These are phyloP conservation scores for Rhamphomyia laevipes DNA, from an alignment of 2,888 invertebrate genomes.

Conservation along the genomic window DNA sequence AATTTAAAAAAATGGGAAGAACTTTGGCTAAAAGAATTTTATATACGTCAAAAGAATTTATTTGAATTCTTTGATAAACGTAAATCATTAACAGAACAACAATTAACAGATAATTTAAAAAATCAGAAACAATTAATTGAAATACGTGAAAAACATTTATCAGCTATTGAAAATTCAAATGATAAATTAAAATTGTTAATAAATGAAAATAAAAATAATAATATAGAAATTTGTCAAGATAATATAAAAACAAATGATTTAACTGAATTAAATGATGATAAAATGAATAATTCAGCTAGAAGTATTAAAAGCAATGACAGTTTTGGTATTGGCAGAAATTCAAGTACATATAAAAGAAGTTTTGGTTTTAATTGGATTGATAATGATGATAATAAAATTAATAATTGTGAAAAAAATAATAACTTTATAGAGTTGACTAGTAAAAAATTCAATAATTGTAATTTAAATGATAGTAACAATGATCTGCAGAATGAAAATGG, in stretches of 20 bases:
- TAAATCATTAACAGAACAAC: constrained; percentile 11
- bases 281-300: not conserved
- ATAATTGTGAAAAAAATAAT: not conserved
- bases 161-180: constrained; percentile 31
- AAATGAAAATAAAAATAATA: constrained; percentile 18
- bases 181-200: constrained; percentile 31
- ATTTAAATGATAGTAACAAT: constrained; percentile 1
- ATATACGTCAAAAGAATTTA: constrained; percentile 33
- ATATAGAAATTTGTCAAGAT: constrained; percentile 3
- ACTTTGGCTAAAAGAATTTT: constrained; percentile 38
- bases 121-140: constrained; percentile 28
- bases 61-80: constrained; percentile 32
- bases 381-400: not conserved
- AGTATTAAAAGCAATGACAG: not conserved
- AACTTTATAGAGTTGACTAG: not conserved
- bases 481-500: not conserved
- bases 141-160: constrained; percentile 27
- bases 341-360: not conserved
- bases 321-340: not conserved
- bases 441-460: not conserved
- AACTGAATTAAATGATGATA: not conserved
- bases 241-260: not conserved
- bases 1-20: constrained; percentile 37
- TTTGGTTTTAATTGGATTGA: not conserved
- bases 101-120: constrained; percentile 23